Evolutionary conservation across 2,797 vertebrate genomes (phyloP).

Genomic region (Chanos chanos): DNA sequence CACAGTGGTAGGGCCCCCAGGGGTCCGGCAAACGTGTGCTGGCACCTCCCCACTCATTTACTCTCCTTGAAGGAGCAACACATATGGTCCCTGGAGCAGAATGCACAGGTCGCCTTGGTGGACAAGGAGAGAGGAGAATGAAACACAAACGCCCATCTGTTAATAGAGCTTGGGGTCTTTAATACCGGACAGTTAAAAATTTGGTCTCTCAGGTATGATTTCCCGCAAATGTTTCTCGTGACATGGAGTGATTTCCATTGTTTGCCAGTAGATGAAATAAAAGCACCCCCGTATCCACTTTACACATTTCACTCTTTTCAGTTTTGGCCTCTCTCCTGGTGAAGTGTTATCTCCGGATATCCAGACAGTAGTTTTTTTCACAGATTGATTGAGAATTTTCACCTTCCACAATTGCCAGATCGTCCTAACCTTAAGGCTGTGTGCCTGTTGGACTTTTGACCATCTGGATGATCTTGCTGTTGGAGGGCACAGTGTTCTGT

Average conservation of each 20-base stretch:
- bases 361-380: not conserved
- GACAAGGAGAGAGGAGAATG: conserved; percentile 51
- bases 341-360: not conserved
- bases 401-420: not conserved
- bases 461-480: conserved; percentile 25
- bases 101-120: conserved; percentile 58
- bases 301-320: too few relatives aligned
- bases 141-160: conserved; percentile 17
- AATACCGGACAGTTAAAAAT: too few relatives aligned
- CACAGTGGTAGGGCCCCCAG: conserved; percentile 38
- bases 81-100: conserved; percentile 67
- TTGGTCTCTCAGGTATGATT: too few relatives aligned
- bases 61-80: conserved; percentile 58
- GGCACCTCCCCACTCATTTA: conserved; percentile 56
- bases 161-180: not conserved
- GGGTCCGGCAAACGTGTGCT: conserved; percentile 46
- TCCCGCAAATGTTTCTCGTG: too few relatives aligned
- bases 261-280: too few relatives aligned
- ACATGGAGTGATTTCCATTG: too few relatives aligned
- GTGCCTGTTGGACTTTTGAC: conserved; percentile 5
- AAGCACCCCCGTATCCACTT: too few relatives aligned
- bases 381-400: conserved; percentile 7
- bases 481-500: not conserved
- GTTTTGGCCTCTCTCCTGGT: not conserved
- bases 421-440: not conserved